These are phyloP conservation scores for Caenorhabditis brenneri DNA, from an alignment of 1,140 invertebrate species.

Conservation along the genomic window DNA sequence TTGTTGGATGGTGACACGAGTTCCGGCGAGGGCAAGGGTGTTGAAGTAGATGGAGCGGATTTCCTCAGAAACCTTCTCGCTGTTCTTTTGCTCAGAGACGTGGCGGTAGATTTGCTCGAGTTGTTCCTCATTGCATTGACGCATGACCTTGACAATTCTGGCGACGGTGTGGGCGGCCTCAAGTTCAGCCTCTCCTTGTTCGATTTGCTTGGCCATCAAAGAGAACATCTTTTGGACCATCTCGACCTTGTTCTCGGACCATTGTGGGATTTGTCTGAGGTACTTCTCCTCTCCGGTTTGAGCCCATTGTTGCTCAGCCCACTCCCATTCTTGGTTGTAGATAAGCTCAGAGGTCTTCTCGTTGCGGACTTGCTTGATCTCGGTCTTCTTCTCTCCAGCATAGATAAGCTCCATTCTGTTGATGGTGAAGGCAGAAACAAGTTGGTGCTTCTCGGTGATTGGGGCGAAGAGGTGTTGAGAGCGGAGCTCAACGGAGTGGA, in stretches of 20 bases:
- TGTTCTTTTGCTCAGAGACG: slow-evolving; percentile 43
- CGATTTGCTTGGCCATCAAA: slow-evolving; percentile 42
- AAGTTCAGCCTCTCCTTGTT: slow-evolving; percentile 47
- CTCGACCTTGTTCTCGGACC: slow-evolving; percentile 49
- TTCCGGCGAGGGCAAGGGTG: slow-evolving; percentile 61
- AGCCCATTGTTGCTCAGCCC: slow-evolving; percentile 61
- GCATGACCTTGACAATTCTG: slow-evolving; percentile 61
- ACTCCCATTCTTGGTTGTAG: slow-evolving; percentile 59
- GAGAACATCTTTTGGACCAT: slow-evolving; percentile 44
- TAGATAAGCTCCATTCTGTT: slow-evolving; percentile 47
- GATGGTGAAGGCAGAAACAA: slow-evolving; percentile 34
- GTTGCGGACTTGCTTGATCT: slow-evolving; percentile 36
- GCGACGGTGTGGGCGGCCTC: slow-evolving; percentile 52
- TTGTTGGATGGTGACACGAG: slow-evolving; percentile 57
- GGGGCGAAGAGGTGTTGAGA: slow-evolving; percentile 44
- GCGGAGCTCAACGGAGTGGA: slow-evolving; percentile 48
- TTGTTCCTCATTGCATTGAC: slow-evolving; percentile 59
- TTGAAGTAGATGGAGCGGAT: slow-evolving; percentile 57
- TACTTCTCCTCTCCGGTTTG: slow-evolving; percentile 58
- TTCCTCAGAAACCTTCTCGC: slow-evolving; percentile 46
- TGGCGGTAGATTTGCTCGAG: slow-evolving; percentile 56
- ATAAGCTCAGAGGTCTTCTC: slow-evolving; percentile 58
- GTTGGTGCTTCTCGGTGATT: slow-evolving; percentile 46
- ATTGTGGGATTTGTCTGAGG: slow-evolving; percentile 44
- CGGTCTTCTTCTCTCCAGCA: slow-evolving; percentile 38